Percentiles rank a stretch among this genome's conserved stretches.
Conservation (phyloP, 2,797 vertebrate genomes). For the Enteromius afrohamiltoni region DNA sequence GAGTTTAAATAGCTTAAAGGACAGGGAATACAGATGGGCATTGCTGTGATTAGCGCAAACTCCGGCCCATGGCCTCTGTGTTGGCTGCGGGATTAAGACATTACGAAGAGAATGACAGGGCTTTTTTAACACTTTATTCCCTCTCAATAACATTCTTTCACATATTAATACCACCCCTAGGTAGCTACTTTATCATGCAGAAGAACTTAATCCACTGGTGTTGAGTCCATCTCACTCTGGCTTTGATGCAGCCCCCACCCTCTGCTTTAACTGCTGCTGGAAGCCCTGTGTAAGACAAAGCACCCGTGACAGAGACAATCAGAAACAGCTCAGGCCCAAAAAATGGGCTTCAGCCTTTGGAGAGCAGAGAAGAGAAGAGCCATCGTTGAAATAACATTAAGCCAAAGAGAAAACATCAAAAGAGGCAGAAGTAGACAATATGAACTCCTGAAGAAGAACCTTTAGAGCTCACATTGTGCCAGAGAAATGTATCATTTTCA, state of each 20-base stretch:
- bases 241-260: constrained; percentile 93
- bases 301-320: constrained; percentile 98
- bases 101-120: constrained; percentile 98
- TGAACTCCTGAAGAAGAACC: constrained; percentile 70
- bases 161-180: constrained; percentile 99
- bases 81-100: constrained; percentile 98
- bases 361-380: constrained; percentile 71
- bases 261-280: constrained; percentile 82
- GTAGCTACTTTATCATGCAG: constrained; percentile 99
- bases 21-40: constrained; percentile 96
- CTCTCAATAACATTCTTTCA: constrained; percentile 99
- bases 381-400: constrained; percentile 73
- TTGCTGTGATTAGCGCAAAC: constrained; percentile 97
- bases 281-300: constrained; percentile 96
- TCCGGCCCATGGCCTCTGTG: constrained; percentile 93
- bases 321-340: constrained; percentile 92
- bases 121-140: constrained; percentile 98
- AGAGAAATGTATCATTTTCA: constrained; percentile 80
- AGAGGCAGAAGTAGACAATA: constrained; percentile 58
- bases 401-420: constrained; percentile 71
- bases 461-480: constrained; percentile 74
- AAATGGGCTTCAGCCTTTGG: constrained; percentile 81
- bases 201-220: constrained; percentile 99
- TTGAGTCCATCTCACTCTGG: constrained; percentile 91
- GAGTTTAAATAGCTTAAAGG: constrained; percentile 99